Conservation (phyloP, 2,113 vertebrate genomes). For the Neomonachus schauinslandi region DNA sequence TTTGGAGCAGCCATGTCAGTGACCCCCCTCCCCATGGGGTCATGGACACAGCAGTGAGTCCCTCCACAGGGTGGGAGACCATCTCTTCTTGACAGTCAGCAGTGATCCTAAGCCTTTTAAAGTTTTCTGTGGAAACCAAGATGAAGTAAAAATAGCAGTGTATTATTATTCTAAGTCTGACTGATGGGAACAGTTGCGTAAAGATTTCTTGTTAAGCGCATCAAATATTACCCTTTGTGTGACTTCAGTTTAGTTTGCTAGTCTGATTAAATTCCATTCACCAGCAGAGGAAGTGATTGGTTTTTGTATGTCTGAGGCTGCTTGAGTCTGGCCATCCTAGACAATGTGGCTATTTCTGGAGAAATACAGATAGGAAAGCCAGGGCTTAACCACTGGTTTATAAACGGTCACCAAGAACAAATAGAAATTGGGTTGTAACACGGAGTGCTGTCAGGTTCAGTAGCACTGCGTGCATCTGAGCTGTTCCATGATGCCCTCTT, state of each 20-base stretch:
- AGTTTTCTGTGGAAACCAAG: conserved; percentile 44
- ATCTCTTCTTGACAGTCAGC: neutral
- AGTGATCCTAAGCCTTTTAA: conserved; percentile 48
- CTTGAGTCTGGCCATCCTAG: neutral
- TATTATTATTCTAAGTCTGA: conserved; percentile 73
- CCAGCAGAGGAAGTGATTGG: conserved; percentile 25
- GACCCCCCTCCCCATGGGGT: neutral
- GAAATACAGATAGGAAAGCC: neutral
- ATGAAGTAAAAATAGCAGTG: conserved; percentile 65
- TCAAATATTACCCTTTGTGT: conserved; percentile 67
- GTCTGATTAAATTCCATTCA: conserved; percentile 65
- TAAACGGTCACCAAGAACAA: neutral
- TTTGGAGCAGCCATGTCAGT: neutral
- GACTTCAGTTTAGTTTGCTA: conserved; percentile 57
- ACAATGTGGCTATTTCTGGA: conserved; percentile 56
- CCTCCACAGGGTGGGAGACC: neutral
- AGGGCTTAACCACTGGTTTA: neutral
- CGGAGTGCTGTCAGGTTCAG: neutral
- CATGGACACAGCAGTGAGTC: neutral
- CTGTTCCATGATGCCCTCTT: neutral
- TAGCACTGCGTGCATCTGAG: neutral
- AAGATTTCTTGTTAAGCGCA: conserved; percentile 60
- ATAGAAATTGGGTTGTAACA: neutral
- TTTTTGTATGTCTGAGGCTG: conserved; percentile 49
- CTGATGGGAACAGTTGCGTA: conserved; percentile 67